Evolutionary conservation across 2,113 vertebrate species (phyloP).

Genomic region (Bathybates hornii): DNA sequence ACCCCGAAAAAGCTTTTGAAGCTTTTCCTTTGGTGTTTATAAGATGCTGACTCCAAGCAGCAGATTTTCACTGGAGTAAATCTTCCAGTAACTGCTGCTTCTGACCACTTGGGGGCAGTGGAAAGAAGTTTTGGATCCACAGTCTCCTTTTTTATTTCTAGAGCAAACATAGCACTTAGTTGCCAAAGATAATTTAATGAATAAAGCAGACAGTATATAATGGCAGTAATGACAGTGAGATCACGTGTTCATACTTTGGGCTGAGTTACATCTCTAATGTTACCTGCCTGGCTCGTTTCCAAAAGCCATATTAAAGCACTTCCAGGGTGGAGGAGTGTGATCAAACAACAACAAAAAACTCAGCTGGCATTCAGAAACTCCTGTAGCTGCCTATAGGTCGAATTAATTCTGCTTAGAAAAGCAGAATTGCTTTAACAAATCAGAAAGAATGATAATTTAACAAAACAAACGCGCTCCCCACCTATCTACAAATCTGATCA

Average conservation of each 20-base stretch:
- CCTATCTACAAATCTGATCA: not conserved
- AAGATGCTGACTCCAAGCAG: rapidly evolving
- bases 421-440: not conserved
- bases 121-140: not conserved
- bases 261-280: not conserved
- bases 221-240: not conserved
- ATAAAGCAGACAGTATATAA: not conserved
- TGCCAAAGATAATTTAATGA: not conserved
- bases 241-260: not conserved
- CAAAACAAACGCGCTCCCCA: not conserved
- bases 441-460: not conserved
- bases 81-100: not conserved
- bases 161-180: not conserved
- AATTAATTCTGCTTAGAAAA: not conserved
- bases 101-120: not conserved
- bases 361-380: not conserved
- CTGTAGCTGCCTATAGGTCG: not conserved
- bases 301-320: not conserved
- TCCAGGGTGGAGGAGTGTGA: not conserved
- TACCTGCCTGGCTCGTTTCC: not conserved
- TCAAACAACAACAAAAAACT: not conserved
- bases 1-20: not conserved
- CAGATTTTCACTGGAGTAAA: not conserved
- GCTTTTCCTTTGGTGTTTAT: not conserved
- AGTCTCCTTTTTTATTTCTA: not conserved